Evolutionary conservation across 2,113 vertebrate genomes (phyloP), one percentile per base, ranked within the genome.

Genomic region (Sylvietta virens): DNA sequence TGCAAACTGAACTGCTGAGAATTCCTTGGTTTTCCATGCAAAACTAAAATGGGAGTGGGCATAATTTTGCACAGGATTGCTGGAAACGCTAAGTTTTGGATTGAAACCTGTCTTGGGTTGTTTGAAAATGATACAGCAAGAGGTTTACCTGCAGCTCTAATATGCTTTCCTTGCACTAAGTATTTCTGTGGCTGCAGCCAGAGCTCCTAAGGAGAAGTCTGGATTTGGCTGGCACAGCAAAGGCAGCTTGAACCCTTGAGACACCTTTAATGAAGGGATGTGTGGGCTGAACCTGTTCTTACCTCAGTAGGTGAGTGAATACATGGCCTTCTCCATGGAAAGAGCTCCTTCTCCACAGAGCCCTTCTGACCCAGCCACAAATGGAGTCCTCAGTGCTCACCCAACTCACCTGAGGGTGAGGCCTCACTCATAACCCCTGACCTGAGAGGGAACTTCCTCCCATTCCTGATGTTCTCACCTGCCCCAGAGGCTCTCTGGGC

Each of bases 81-180:
- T 69, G 40, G 35, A 82, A 86, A 31, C 0, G 0, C 2, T 3
- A 58, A 21, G 9, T 19, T 77, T 69, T 15, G 35, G 24, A 37
- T 76, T 64, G 42, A 58, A 72, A 67, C 15, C 9, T 72, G 44
- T 51, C 11, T 51, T 42, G 39, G 17, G 10, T 10, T 64, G 35
- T 33, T 56, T 50, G 40, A 56, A 62, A 89, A 47, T 13, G 3
- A 30, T 2, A 21, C 5, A 44, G 16, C 3, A 7, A 28, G 37
- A 54, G n/a, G 8, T 57, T 66, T 53, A 19, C 26, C 79, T 45
- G 21, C 33, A 65, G 42, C 16, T 85, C 3, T 11, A 8, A 60
- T 3, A 13, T 17, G 9, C 24, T 70, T 73, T 64, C 33, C 30
- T 70, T 56, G 60, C 60, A 33, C 16, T n/a, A 3, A 71, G 22